These are phyloP conservation scores for Macroramphosus scolopax DNA, from an alignment of 2,797 vertebrate species.

Conservation along the genomic window DNA sequence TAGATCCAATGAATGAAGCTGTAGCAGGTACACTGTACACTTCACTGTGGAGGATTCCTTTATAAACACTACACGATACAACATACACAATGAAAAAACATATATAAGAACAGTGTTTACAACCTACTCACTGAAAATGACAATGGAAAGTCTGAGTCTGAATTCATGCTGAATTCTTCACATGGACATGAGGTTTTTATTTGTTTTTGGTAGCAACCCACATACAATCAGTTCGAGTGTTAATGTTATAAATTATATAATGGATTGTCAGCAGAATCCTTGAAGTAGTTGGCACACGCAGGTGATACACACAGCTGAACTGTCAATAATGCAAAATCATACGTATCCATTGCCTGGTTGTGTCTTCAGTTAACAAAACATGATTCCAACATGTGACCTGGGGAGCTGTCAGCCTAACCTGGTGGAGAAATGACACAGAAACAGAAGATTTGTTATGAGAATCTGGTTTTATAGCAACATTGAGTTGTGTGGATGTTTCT, in stretches of 20 bases:
- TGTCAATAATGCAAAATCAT: constrained; percentile 14
- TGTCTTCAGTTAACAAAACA: constrained; percentile 7
- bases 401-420: constrained; percentile 43
- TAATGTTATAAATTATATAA: constrained; percentile 1
- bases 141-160: too few species aligned
- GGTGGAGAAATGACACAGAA: constrained; percentile 18
- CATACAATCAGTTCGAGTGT: constrained; percentile 6
- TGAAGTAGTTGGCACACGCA: constrained; percentile 9
- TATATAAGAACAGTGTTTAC: too few species aligned
- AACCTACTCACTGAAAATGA: too few species aligned
- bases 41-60: too few species aligned
- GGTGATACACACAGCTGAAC: constrained; percentile 20
- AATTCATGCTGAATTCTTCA: too few species aligned
- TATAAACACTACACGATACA: too few species aligned
- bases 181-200: constrained; percentile 36
- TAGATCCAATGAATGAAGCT: too few species aligned
- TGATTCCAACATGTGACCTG: constrained; percentile 13
- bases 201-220: constrained; percentile 17
- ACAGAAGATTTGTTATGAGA: constrained; percentile 2
- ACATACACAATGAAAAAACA: too few species aligned
- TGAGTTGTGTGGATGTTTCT: constrained; percentile 1
- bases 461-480: background rate
- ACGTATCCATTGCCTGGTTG: constrained; percentile 8
- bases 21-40: too few species aligned
- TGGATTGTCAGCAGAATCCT: background rate